Evolutionary conservation across 2,888 invertebrate species (phyloP).

Genomic region (Bellardia pandia): DNA sequence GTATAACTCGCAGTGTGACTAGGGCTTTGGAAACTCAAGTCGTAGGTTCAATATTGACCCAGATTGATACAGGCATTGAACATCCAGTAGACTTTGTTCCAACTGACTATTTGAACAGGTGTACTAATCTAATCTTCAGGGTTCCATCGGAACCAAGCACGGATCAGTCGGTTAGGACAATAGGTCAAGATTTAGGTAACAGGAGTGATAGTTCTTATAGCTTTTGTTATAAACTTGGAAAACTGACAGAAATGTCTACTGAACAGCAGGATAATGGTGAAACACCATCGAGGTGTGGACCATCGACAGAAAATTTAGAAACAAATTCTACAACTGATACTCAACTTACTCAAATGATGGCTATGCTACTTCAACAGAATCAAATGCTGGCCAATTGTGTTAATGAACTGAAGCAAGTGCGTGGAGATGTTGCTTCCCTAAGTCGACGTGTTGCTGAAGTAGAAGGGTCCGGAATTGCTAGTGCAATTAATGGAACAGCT

Average conservation of each 20-base stretch:
- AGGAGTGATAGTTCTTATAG: background rate
- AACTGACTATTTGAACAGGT: constrained; percentile 20
- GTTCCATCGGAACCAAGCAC: background rate
- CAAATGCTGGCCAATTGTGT: constrained; percentile 27
- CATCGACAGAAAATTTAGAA: background rate
- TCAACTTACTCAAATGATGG: background rate
- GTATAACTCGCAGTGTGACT: background rate
- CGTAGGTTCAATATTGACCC: constrained; percentile 21
- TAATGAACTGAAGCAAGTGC: constrained; percentile 8
- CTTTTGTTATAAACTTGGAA: background rate
- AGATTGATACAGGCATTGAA: background rate
- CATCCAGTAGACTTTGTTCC: constrained; percentile 9
- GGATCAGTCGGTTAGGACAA: background rate
- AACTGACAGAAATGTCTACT: background rate
- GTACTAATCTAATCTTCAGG: constrained; percentile 22
- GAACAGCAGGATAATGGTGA: background rate
- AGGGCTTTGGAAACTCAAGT: background rate
- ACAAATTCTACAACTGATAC: background rate
- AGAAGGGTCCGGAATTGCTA: constrained; percentile 20
- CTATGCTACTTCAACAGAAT: constrained; percentile 23
- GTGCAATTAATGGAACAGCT: background rate
- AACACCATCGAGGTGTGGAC: background rate
- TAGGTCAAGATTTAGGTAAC: background rate
- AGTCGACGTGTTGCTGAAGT: constrained; percentile 15
- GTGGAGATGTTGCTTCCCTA: constrained; percentile 21